phyloP scores from a whole-genome alignment of 2,888 invertebrate genomes.

The Ariolimax columbianus region DNA sequence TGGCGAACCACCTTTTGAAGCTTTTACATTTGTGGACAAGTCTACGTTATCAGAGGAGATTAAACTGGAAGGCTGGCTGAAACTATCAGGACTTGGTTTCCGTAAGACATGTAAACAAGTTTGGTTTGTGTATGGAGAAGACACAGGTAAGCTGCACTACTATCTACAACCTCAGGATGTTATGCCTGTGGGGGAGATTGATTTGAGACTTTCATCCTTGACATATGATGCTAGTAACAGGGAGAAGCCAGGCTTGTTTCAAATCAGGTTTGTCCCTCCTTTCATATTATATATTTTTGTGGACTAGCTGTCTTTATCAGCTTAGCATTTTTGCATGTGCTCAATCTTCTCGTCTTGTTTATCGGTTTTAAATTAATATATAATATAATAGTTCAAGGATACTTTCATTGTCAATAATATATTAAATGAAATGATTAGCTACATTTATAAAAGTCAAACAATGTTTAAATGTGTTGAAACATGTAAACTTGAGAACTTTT shows the following conservation, averaged over 20 bases:
- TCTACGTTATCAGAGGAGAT: conserved; percentile 48
- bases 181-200: conserved; percentile 78
- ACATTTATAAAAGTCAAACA: too few species aligned
- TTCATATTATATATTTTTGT: conserved; percentile 1
- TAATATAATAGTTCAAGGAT: too few species aligned
- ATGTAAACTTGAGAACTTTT: too few species aligned
- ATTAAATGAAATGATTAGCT: too few species aligned
- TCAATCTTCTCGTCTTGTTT: too few species aligned
- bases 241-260: conserved; percentile 76
- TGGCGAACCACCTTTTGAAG: neutral
- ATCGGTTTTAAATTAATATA: too few species aligned
- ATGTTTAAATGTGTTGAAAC: too few species aligned
- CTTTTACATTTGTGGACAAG: neutral
- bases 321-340: too few species aligned
- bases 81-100: conserved; percentile 68
- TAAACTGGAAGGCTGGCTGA: conserved; percentile 75
- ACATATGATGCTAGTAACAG: conserved; percentile 73
- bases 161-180: conserved; percentile 77
- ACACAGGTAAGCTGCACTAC: conserved; percentile 78
- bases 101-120: conserved; percentile 73
- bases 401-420: too few species aligned
- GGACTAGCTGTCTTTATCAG: too few species aligned
- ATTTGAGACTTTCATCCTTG: conserved; percentile 78
- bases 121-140: conserved; percentile 78
- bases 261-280: conserved; percentile 72